A percentile compares a stretch with the other conserved stretches of the same genome.
Conservation (phyloP, 1,140 invertebrate genomes). For the Ericerus pela region DNA sequence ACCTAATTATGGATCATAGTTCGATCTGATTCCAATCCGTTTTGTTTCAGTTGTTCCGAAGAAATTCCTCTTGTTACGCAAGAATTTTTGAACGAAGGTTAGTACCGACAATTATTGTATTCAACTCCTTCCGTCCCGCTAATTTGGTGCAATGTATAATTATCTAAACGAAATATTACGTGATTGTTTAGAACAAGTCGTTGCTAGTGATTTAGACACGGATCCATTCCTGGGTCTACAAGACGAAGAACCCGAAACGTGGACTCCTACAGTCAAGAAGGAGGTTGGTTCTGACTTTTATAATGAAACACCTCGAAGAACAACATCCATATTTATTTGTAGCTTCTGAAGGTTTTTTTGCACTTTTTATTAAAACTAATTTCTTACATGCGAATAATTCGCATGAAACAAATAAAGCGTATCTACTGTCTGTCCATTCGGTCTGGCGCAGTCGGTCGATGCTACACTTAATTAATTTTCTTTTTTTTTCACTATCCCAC, state of each 20-base stretch:
- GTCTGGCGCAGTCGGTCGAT: too few relatives aligned
- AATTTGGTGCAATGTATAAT: too few relatives aligned
- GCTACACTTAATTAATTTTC: too few relatives aligned
- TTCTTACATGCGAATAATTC: too few relatives aligned
- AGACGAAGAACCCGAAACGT: conserved; percentile 73
- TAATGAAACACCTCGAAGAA: too few relatives aligned
- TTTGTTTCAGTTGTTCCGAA: conserved; percentile 39
- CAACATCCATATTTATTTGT: too few relatives aligned
- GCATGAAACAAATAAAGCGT: too few relatives aligned
- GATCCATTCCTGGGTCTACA: conserved; percentile 64
- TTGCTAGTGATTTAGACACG: conserved; percentile 46
- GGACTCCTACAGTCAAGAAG: conserved; percentile 76
- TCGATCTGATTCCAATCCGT: too few relatives aligned
- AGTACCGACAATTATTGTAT: conserved; percentile 16
- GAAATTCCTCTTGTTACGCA: conserved; percentile 42
- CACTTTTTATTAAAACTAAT: background rate
- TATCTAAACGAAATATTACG: background rate
- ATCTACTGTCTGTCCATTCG: too few relatives aligned
- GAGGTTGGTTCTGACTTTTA: conserved; percentile 47
- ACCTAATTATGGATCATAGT: too few relatives aligned
- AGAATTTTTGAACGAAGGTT: conserved; percentile 46
- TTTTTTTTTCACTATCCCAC: too few relatives aligned
- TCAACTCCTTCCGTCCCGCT: background rate
- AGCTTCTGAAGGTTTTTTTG: too few relatives aligned
- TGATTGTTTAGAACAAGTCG: conserved; percentile 33